Conservation (phyloP, 1,140 invertebrate species). For the Heliconius melpomene region DNA sequence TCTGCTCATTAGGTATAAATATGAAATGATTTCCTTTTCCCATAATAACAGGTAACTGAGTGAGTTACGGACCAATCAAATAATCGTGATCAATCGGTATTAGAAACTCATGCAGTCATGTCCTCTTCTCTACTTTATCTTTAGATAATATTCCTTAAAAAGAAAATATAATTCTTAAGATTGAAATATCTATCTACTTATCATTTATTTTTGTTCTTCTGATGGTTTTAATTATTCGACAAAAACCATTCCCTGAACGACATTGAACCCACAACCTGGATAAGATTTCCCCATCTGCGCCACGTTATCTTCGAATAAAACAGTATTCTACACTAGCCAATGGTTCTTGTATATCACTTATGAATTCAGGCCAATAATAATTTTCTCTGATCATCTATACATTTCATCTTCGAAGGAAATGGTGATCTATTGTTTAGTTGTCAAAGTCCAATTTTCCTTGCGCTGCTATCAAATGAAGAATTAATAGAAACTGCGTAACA, state of each 20-base stretch:
- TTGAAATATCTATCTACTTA: too few relatives aligned
- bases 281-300: too few relatives aligned
- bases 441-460: slow-evolving; percentile 41
- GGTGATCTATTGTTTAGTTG: slow-evolving; percentile 42
- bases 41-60: neutral
- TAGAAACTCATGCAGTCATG: neutral
- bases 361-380: slow-evolving; percentile 55
- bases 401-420: slow-evolving; percentile 41
- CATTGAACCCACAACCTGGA: too few relatives aligned
- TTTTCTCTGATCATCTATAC: slow-evolving; percentile 52
- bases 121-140: too few relatives aligned
- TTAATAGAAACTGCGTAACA: slow-evolving; percentile 45
- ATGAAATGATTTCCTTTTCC: neutral
- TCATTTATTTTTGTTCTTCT: too few relatives aligned
- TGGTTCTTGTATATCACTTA: slow-evolving; percentile 53
- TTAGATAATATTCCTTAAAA: too few relatives aligned
- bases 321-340: slow-evolving; percentile 41
- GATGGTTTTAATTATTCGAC: too few relatives aligned
- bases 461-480: slow-evolving; percentile 32
- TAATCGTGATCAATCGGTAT: neutral
- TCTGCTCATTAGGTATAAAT: too few relatives aligned
- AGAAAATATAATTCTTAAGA: too few relatives aligned
- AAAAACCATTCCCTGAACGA: too few relatives aligned
- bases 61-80: neutral
- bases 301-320: too few relatives aligned